Conservation (phyloP, 2,113 vertebrate genomes). For the Panthera leo region DNA sequence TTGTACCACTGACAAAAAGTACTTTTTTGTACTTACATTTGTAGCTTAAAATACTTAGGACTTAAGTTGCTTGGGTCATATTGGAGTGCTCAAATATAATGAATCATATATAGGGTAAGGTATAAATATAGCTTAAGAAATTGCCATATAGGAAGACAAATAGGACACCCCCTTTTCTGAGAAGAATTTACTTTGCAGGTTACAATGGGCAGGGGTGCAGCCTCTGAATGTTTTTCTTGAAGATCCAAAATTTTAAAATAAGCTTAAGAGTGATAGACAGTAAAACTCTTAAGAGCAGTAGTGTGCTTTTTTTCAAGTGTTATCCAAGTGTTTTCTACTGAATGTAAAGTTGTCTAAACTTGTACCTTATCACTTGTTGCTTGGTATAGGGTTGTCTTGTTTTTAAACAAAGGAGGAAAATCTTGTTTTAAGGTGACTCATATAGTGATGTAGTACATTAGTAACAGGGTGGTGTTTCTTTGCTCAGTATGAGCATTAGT, state of each 20-base stretch:
- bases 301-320: conserved; percentile 54
- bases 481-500: conserved; percentile 18
- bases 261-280: neutral
- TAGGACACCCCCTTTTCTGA: neutral
- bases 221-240: conserved; percentile 38
- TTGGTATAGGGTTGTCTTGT: conserved; percentile 75
- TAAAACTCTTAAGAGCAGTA: conserved; percentile 44
- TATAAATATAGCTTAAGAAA: neutral
- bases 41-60: conserved; percentile 49
- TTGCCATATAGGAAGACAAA: conserved; percentile 17
- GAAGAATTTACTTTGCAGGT: conserved; percentile 44
- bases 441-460: conserved; percentile 75
- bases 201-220: neutral
- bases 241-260: neutral
- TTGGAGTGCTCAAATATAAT: conserved; percentile 39
- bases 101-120: neutral
- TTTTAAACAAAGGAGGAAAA: conserved; percentile 76
- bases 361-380: conserved; percentile 79
- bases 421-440: conserved; percentile 83
- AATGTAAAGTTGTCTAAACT: conserved; percentile 78
- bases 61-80: conserved; percentile 15
- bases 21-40: neutral
- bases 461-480: conserved; percentile 73
- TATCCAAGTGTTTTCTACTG: conserved; percentile 70
- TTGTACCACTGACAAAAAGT: conserved; percentile 29